A percentile compares a stretch with the other conserved stretches of the same genome.
Evolutionary conservation across 1,140 invertebrate genomes (phyloP).

Genomic region (Samia ricini): DNA sequence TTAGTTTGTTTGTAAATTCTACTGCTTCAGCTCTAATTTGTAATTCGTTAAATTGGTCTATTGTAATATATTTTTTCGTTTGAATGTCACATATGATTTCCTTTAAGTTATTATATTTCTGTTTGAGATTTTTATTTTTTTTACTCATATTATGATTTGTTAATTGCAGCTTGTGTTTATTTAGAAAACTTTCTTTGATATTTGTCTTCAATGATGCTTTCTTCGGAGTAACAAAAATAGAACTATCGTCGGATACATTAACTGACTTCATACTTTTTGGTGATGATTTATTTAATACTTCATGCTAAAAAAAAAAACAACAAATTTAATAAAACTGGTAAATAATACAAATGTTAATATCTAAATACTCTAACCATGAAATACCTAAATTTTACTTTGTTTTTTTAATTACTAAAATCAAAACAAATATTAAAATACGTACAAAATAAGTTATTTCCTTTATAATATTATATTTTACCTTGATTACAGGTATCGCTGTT

Average conservation of each 20-base stretch:
- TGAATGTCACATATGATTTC: slow-evolving; percentile 7
- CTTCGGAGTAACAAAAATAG: slow-evolving; percentile 5
- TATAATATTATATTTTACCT: background rate
- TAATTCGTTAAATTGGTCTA: background rate
- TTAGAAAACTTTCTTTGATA: background rate
- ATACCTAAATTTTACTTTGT: background rate
- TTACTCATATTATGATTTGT: slow-evolving; percentile 2
- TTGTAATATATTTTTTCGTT: background rate
- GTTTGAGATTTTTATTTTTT: slow-evolving; percentile 6
- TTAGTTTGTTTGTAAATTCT: background rate
- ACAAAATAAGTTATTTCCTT: background rate
- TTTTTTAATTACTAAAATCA: background rate
- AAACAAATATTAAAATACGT: background rate
- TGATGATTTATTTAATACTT: background rate
- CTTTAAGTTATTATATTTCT: background rate
- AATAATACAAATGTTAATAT: background rate
- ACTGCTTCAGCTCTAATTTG: background rate
- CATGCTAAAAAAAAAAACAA: background rate
- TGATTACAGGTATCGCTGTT: background rate
- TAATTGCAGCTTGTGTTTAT: background rate
- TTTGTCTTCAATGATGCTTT: slow-evolving; percentile 4
- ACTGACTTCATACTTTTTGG: background rate
- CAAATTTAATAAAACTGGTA: background rate
- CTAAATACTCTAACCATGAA: background rate
- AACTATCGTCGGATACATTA: background rate